Conservation (phyloP, 2,888 invertebrate species). For the Oscheius onirici region DNA sequence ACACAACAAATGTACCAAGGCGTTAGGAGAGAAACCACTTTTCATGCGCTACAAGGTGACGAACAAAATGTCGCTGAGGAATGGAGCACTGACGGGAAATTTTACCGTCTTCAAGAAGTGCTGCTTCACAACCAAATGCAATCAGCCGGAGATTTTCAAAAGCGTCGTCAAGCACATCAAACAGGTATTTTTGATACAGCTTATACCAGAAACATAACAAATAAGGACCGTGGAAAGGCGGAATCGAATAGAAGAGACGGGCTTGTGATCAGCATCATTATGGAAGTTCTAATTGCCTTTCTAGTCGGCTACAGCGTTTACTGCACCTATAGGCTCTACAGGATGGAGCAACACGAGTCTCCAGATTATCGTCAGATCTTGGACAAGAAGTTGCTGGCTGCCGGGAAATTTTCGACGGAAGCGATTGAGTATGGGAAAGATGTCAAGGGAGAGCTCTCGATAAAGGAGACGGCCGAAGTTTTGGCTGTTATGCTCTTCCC, state of each 20-base stretch:
- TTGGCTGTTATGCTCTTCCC: not conserved
- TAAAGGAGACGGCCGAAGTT: not conserved
- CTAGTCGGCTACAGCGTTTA: constrained; percentile 1
- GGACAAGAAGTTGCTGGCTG: not conserved
- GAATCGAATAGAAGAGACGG: not conserved
- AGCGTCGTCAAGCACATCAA: not conserved
- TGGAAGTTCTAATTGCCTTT: not conserved
- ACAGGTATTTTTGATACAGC: not conserved
- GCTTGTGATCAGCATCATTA: not conserved
- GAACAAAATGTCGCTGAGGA: not conserved
- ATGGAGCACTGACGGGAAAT: not conserved
- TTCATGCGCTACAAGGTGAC: constrained; percentile 2
- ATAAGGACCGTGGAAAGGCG: too few species aligned
- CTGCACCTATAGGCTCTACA: not conserved
- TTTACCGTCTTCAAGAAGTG: constrained; percentile 13
- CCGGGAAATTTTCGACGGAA: not conserved
- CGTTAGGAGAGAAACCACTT: not conserved
- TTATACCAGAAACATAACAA: too few species aligned
- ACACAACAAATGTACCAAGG: not conserved
- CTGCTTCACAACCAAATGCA: constrained; percentile 3
- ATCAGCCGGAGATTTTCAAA: not conserved
- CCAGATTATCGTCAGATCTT: constrained; percentile 11
- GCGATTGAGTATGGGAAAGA: not conserved
- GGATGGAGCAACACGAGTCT: not conserved
- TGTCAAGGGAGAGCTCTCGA: constrained; percentile 12